Evolutionary conservation across 2,113 vertebrate species (phyloP).

Genomic region (Centrocercus urophasianus): DNA sequence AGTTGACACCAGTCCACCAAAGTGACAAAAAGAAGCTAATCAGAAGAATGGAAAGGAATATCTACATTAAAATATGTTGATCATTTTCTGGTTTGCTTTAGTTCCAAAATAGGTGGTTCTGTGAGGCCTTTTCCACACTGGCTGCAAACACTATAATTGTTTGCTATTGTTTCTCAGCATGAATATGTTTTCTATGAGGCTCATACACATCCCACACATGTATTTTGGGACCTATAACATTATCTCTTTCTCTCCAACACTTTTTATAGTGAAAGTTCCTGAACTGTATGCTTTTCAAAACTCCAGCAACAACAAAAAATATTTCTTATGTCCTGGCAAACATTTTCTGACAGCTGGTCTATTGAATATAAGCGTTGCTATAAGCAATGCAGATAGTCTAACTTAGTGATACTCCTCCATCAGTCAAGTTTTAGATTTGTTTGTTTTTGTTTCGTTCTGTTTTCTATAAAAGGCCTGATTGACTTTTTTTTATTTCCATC

Average conservation of each 20-base stretch:
- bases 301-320: not conserved
- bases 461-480: constrained; percentile 31
- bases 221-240: not conserved
- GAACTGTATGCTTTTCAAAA: not conserved
- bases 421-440: constrained; percentile 59
- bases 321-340: constrained; percentile 30
- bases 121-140: not conserved
- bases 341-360: constrained; percentile 52
- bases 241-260: not conserved
- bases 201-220: not conserved
- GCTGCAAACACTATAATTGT: not conserved
- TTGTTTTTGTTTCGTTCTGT: constrained; percentile 8
- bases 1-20: not conserved
- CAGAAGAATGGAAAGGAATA: not conserved
- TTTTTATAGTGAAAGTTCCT: not conserved
- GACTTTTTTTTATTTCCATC: constrained; percentile 13
- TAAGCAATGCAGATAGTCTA: constrained; percentile 62
- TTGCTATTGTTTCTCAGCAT: not conserved
- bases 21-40: not conserved
- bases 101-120: not conserved
- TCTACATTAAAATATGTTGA: not conserved
- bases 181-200: not conserved
- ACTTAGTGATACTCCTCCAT: constrained; percentile 42
- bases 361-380: constrained; percentile 45
- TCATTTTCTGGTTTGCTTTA: not conserved